Conservation (phyloP, 1,140 invertebrate genomes). For the Platyscapa corneri region DNA sequence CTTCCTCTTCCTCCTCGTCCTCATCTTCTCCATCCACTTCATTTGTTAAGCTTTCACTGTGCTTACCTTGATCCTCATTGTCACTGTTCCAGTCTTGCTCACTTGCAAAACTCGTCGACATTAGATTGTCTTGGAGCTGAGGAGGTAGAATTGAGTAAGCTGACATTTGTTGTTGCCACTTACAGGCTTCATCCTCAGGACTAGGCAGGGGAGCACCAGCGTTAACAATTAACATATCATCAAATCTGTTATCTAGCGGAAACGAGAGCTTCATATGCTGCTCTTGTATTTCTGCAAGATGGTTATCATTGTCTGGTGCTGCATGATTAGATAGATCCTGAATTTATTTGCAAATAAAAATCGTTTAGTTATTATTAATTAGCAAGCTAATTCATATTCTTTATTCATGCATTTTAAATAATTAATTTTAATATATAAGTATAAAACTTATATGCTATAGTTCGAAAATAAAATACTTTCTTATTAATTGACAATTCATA, state of each 20-base stretch:
- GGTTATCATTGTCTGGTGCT: constrained; percentile 66
- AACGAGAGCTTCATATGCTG: constrained; percentile 60
- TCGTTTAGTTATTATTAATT: neutral
- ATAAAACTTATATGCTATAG: neutral
- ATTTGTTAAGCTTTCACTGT: constrained; percentile 23
- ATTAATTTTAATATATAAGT: neutral
- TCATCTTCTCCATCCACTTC: constrained; percentile 48
- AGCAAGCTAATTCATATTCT: neutral
- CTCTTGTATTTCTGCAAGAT: constrained; percentile 46
- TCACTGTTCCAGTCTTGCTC: constrained; percentile 69
- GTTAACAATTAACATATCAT: constrained; percentile 55
- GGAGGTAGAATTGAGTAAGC: constrained; percentile 61
- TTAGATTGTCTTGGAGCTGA: constrained; percentile 69
- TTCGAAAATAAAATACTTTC: too few relatives aligned
- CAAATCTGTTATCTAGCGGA: constrained; percentile 58
- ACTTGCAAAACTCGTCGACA: constrained; percentile 71
- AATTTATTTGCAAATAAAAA: neutral
- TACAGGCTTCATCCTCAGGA: constrained; percentile 69
- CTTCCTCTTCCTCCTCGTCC: constrained; percentile 31
- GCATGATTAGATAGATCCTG: constrained; percentile 52
- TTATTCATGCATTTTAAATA: neutral
- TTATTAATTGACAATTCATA: too few relatives aligned
- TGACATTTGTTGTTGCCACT: constrained; percentile 68
- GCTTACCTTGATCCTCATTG: constrained; percentile 47
- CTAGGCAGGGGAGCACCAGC: constrained; percentile 67